These are phyloP conservation scores for Augiades crinisus DNA, from an alignment of 2,888 invertebrate species.

Conservation along the genomic window DNA sequence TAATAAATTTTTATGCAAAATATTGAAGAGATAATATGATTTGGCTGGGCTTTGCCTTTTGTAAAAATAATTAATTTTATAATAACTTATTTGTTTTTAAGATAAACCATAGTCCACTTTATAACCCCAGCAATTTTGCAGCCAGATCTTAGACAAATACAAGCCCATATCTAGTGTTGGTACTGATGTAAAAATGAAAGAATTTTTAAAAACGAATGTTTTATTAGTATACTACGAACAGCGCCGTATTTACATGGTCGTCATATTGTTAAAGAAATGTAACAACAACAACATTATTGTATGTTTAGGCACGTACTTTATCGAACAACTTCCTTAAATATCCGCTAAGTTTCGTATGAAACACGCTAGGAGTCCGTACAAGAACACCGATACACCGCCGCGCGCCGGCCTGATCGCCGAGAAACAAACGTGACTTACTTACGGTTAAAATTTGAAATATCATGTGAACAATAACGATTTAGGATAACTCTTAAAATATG, in stretches of 20 bases:
- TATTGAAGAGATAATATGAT: too few relatives aligned
- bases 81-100: too few relatives aligned
- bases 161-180: too few relatives aligned
- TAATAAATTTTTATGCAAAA: too few relatives aligned
- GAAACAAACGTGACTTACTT: constrained; percentile 17
- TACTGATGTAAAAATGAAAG: constrained; percentile 52
- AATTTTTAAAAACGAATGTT: constrained; percentile 68
- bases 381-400: constrained; percentile 23
- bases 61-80: too few relatives aligned
- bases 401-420: constrained; percentile 26
- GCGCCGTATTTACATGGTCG: constrained; percentile 79
- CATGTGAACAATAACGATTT: constrained; percentile 35
- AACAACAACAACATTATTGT: constrained; percentile 74
- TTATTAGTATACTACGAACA: constrained; percentile 79
- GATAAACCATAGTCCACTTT: too few relatives aligned
- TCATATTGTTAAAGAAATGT: constrained; percentile 81
- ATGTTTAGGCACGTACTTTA: constrained; percentile 75
- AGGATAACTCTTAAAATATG: constrained; percentile 9
- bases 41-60: too few relatives aligned
- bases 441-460: constrained; percentile 16
- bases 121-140: too few relatives aligned
- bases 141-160: too few relatives aligned
- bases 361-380: constrained; percentile 26
- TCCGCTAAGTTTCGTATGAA: constrained; percentile 29
- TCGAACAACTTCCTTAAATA: constrained; percentile 51